phyloP scores from a whole-genome alignment of 1,140 invertebrate genomes.

The Periplaneta americana region DNA sequence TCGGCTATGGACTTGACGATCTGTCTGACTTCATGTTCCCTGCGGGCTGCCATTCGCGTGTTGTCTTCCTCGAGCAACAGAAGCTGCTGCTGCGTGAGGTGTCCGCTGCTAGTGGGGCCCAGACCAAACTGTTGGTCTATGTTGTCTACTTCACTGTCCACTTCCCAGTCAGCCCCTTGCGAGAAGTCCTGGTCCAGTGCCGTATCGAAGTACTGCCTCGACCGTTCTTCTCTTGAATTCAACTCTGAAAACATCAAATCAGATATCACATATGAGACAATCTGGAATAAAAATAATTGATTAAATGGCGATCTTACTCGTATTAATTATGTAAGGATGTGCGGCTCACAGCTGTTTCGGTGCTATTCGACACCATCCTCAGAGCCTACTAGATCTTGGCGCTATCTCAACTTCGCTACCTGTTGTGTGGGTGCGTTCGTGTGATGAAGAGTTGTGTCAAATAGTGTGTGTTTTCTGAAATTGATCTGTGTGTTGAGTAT shows the following conservation, averaged over 20 bases:
- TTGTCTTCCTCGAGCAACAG: conserved; percentile 81
- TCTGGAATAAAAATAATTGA: no score
- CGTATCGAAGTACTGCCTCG: conserved; percentile 72
- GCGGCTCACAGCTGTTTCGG: no score
- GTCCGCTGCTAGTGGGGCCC: conserved; percentile 22
- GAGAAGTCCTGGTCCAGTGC: conserved; percentile 37
- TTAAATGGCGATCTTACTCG: no score
- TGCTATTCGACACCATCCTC: no score
- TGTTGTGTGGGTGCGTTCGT: no score
- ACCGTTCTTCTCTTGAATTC: conserved; percentile 82
- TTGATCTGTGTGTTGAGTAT: no score
- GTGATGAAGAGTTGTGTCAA: no score
- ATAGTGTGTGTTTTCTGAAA: no score
- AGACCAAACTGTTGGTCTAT: conserved; percentile 27
- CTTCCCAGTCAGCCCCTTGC: conserved; percentile 36
- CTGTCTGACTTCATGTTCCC: conserved; percentile 84
- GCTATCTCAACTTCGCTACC: no score
- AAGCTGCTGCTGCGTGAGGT: conserved; percentile 58
- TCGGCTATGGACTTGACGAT: conserved; percentile 91
- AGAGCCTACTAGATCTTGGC: no score
- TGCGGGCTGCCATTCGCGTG: conserved; percentile 62
- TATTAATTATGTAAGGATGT: no score
- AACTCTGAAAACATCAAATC: conserved; percentile 53
- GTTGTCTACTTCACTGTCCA: conserved; percentile 20
- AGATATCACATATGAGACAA: no score